Evolutionary conservation across 2,113 vertebrate genomes (phyloP).

Genomic region (Trinectes maculatus): DNA sequence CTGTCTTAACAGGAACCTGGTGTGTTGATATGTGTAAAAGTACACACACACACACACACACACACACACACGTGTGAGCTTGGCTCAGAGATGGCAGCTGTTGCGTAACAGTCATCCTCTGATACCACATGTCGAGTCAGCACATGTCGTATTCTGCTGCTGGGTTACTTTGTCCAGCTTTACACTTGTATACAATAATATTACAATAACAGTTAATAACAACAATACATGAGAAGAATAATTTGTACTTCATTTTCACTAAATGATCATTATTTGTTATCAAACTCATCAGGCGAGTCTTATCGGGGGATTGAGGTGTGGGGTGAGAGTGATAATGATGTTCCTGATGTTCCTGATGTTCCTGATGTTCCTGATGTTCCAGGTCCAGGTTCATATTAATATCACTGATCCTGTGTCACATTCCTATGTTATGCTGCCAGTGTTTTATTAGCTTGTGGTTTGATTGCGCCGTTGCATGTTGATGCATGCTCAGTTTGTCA

Average conservation of each 20-base stretch:
- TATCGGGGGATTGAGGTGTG: too few relatives aligned
- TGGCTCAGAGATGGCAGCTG: slow-evolving; percentile 25
- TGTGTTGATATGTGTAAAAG: background rate
- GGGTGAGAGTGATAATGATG: too few relatives aligned
- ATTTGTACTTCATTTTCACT: too few relatives aligned
- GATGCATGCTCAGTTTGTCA: slow-evolving; percentile 2
- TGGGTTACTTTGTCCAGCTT: slow-evolving; percentile 54
- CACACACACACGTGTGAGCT: slow-evolving; percentile 6
- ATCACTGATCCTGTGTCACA: background rate
- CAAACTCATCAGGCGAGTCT: too few relatives aligned
- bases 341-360: too few relatives aligned
- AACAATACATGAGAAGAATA: background rate
- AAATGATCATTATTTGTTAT: too few relatives aligned
- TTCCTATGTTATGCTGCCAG: background rate
- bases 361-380: too few relatives aligned
- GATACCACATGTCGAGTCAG: slow-evolving; percentile 52
- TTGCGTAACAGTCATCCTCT: slow-evolving; percentile 53
- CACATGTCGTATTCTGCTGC: slow-evolving; percentile 40
- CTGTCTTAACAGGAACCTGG: background rate
- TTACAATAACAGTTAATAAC: slow-evolving; percentile 14
- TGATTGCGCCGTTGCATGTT: background rate
- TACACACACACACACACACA: background rate
- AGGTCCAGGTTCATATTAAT: too few relatives aligned
- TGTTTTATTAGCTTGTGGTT: background rate
- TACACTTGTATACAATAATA: slow-evolving; percentile 46